Conservation (phyloP, 2,888 invertebrate species). For the Drosophila meridiana region DNA sequence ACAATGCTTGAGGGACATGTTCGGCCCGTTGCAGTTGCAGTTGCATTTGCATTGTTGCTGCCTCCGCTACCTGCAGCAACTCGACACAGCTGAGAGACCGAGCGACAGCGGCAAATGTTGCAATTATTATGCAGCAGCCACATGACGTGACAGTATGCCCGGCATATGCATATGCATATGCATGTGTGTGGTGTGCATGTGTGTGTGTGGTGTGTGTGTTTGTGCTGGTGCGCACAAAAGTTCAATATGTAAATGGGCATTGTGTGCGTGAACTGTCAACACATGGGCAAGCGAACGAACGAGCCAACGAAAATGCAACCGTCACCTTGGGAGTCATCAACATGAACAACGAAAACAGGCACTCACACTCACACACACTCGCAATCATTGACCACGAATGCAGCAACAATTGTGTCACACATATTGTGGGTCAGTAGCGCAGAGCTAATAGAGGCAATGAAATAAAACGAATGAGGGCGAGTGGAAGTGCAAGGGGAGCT, state of each 20-base stretch:
- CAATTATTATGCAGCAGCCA: conserved; percentile 74
- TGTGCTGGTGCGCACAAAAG: conserved; percentile 48
- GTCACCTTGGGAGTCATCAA: conserved; percentile 74
- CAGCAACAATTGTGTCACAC: conserved; percentile 65
- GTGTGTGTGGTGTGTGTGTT: conserved; percentile 19
- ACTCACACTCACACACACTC: conserved; percentile 29
- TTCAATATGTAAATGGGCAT: conserved; percentile 76
- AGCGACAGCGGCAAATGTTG: conserved; percentile 66
- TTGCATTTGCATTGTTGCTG: conserved; percentile 51
- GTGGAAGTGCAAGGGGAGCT: not conserved
- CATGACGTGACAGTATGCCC: conserved; percentile 41
- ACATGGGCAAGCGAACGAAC: conserved; percentile 62
- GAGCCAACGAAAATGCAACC: conserved; percentile 74
- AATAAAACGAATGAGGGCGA: not conserved
- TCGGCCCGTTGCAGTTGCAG: conserved; percentile 42
- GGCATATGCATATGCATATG: conserved; percentile 12
- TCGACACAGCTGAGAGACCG: conserved; percentile 49
- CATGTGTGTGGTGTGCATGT: not conserved
- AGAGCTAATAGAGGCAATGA: conserved; percentile 6
- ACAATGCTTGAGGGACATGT: conserved; percentile 61
- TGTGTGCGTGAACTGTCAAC: conserved; percentile 70
- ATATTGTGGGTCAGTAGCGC: conserved; percentile 69
- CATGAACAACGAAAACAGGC: conserved; percentile 45
- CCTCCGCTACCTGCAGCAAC: conserved; percentile 38
- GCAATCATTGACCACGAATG: conserved; percentile 56